phyloP scores from a whole-genome alignment of 2,113 vertebrate species.

The Mustelus asterias region DNA sequence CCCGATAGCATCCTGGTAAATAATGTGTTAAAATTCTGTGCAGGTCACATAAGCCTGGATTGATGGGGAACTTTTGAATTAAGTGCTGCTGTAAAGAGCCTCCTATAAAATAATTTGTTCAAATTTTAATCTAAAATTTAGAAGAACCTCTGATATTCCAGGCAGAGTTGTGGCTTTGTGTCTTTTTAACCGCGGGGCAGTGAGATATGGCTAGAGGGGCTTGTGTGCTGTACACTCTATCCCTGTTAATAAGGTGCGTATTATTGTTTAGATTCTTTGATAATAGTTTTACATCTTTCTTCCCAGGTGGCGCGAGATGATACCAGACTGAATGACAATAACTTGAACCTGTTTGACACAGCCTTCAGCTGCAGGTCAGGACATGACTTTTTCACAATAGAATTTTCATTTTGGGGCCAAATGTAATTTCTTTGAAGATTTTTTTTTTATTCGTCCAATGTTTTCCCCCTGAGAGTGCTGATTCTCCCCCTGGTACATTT shows the following conservation, averaged over 20 bases:
- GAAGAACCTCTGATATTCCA: neutral
- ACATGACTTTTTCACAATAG: neutral
- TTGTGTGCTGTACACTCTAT: neutral
- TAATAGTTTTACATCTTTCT: conserved; percentile 40
- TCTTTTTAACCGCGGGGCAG: neutral
- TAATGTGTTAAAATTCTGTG: neutral
- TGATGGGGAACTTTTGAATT: neutral
- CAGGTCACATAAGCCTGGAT: neutral
- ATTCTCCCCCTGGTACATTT: neutral
- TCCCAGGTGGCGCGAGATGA: conserved; percentile 68
- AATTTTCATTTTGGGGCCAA: neutral
- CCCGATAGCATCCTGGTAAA: too few relatives aligned
- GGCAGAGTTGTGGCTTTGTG: neutral
- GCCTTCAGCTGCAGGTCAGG: conserved; percentile 58
- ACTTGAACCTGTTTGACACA: conserved; percentile 64
- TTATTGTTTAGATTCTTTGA: neutral
- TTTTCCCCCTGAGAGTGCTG: neutral
- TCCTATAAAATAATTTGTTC: neutral
- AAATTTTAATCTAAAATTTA: neutral
- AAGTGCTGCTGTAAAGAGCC: neutral
- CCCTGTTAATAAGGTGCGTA: neutral
- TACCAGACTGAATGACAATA: conserved; percentile 59
- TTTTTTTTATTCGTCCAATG: neutral
- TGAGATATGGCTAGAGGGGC: neutral
- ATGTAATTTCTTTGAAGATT: neutral